phyloP scores from a whole-genome alignment of 2,888 invertebrate genomes.

The Callimorpha dominula region DNA sequence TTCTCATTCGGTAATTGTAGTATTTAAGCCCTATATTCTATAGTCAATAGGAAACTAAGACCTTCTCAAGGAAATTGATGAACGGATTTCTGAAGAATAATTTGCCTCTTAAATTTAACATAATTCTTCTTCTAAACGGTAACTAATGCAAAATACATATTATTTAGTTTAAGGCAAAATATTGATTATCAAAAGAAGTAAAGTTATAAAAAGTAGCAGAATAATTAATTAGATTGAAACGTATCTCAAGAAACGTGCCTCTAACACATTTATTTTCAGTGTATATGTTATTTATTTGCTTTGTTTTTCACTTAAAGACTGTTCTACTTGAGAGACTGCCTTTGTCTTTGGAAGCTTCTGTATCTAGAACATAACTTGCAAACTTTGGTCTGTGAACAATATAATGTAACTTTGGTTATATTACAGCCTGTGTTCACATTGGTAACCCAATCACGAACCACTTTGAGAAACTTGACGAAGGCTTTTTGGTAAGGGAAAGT shows the following conservation, averaged over 20 bases:
- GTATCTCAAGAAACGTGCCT: not conserved
- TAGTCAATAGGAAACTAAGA: too few species aligned
- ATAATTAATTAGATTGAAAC: too few species aligned
- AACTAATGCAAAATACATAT: too few species aligned
- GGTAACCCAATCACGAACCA: constrained; percentile 80
- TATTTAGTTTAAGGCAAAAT: too few species aligned
- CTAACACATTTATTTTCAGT: not conserved
- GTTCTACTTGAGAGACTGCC: constrained; percentile 15
- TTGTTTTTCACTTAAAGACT: not conserved
- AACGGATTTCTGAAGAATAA: too few species aligned
- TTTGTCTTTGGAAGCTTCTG: constrained; percentile 42
- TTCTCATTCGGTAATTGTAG: too few species aligned
- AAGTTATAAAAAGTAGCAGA: too few species aligned
- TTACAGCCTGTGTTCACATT: constrained; percentile 62
- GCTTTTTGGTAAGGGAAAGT: constrained; percentile 80
- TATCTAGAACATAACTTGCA: constrained; percentile 28
- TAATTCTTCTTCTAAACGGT: too few species aligned
- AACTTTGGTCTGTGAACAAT: constrained; percentile 47
- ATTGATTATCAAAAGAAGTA: too few species aligned
- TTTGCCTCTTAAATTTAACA: too few species aligned
- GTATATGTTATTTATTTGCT: not conserved
- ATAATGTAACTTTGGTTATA: constrained; percentile 57
- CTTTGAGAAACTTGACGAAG: constrained; percentile 83
- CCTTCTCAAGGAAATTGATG: too few species aligned
- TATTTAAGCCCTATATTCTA: too few species aligned